These are phyloP conservation scores for Ctena decussata DNA, from an alignment of 2,888 invertebrate species.

Conservation along the genomic window DNA sequence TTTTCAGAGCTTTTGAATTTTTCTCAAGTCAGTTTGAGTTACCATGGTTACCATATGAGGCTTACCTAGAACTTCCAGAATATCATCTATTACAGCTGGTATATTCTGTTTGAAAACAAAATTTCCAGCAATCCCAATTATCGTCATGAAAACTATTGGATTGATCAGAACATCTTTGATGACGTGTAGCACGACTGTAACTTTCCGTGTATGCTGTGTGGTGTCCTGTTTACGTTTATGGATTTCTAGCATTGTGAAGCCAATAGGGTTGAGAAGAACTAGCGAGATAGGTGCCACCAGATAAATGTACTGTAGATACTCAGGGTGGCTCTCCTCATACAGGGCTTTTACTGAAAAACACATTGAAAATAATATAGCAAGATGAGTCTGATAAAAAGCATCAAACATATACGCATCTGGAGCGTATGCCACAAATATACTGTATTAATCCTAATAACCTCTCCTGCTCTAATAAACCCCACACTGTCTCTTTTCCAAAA, in stretches of 20 bases:
- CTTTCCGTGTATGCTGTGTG: conserved; percentile 5
- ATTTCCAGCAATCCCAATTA: conserved; percentile 96
- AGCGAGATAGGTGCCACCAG: conserved; percentile 97
- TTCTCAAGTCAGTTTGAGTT: no score
- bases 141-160: conserved; percentile 96
- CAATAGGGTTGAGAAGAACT: conserved; percentile 96
- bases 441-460: no score
- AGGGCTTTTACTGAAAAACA: conserved; percentile 90
- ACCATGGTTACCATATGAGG: no score
- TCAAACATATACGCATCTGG: no score
- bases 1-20: no score
- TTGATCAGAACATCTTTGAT: conserved; percentile 91
- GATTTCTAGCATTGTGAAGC: conserved; percentile 96
- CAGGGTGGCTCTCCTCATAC: conserved; percentile 94
- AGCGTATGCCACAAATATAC: no score
- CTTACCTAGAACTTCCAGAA: conserved; percentile 90
- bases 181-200: conserved; percentile 69
- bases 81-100: conserved; percentile 92
- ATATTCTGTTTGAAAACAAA: conserved; percentile 93
- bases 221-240: conserved; percentile 71
- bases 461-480: no score
- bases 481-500: no score
- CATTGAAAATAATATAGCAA: no score
- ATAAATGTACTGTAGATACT: conserved; percentile 96
- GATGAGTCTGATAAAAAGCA: no score